These are phyloP conservation scores for Globodera ellingtonae DNA, from an alignment of 1,140 invertebrate species.

Conservation along the genomic window DNA sequence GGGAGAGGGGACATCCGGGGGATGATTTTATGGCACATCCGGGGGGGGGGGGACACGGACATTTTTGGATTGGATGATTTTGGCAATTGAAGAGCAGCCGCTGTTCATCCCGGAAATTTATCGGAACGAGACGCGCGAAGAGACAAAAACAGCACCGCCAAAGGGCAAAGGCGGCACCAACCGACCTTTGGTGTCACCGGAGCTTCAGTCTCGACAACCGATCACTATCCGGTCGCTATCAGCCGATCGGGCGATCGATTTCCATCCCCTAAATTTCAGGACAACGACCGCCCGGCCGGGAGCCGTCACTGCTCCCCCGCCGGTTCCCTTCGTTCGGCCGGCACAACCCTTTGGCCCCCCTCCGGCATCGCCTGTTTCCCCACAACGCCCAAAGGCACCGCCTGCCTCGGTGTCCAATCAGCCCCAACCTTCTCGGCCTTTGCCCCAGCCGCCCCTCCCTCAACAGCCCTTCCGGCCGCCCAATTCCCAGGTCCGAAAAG, in stretches of 20 bases:
- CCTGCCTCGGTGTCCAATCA: constrained; percentile 48
- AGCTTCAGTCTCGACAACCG: constrained; percentile 36
- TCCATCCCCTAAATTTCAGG: constrained; percentile 17
- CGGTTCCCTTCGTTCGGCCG: constrained; percentile 8
- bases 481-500: constrained; percentile 5
- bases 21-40: too few relatives aligned
- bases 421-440: constrained; percentile 46
- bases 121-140: constrained; percentile 55
- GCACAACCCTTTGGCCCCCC: constrained; percentile 4
- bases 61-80: neutral
- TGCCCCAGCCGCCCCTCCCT: constrained; percentile 34
- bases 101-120: constrained; percentile 59
- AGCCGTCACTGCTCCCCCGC: neutral
- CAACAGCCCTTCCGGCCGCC: neutral
- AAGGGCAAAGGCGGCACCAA: constrained; percentile 29
- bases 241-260: constrained; percentile 1
- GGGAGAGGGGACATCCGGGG: too few relatives aligned
- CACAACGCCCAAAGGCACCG: constrained; percentile 33
- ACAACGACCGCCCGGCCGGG: neutral
- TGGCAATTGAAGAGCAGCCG: constrained; percentile 37
- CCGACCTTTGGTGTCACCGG: constrained; percentile 32
- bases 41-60: neutral
- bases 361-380: constrained; percentile 9
- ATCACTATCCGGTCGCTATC: constrained; percentile 42
- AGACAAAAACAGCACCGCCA: constrained; percentile 42